Evolutionary conservation across 2,113 vertebrate species (phyloP).

Genomic region (Acanthochromis polyacanthus): DNA sequence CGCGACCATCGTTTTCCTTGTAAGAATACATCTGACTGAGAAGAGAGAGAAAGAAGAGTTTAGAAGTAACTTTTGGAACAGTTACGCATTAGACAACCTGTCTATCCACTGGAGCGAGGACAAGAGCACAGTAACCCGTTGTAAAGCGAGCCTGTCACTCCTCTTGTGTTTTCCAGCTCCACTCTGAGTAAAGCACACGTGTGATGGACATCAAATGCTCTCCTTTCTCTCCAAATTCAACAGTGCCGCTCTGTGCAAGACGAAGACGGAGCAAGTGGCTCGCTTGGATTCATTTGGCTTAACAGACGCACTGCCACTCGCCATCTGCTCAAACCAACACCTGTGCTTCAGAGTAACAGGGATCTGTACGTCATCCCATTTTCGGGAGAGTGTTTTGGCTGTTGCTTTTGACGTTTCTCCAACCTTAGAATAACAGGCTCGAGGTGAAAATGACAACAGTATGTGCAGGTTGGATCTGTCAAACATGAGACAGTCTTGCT

Average conservation of each 20-base stretch:
- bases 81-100: slow-evolving; percentile 43
- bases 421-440: background rate
- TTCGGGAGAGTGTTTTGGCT: background rate
- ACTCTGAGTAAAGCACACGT: slow-evolving; percentile 59
- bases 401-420: background rate
- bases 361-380: background rate
- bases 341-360: slow-evolving; percentile 15
- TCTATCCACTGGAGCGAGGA: slow-evolving; percentile 37
- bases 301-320: slow-evolving; percentile 16
- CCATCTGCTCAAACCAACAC: slow-evolving; percentile 19
- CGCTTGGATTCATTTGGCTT: background rate
- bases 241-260: slow-evolving; percentile 71
- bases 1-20: background rate
- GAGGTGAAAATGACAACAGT: background rate
- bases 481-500: background rate
- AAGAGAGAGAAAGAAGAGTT: background rate
- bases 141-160: slow-evolving; percentile 37
- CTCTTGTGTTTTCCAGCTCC: slow-evolving; percentile 29
- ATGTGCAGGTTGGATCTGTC: background rate
- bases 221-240: slow-evolving; percentile 66
- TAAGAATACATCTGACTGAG: slow-evolving; percentile 20
- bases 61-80: slow-evolving; percentile 52
- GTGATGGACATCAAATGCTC: slow-evolving; percentile 62
- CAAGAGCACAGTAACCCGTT: slow-evolving; percentile 43
- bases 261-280: slow-evolving; percentile 37